These are phyloP conservation scores for Panthera tigris DNA, from an alignment of 2,113 vertebrate species.

Conservation along the genomic window DNA sequence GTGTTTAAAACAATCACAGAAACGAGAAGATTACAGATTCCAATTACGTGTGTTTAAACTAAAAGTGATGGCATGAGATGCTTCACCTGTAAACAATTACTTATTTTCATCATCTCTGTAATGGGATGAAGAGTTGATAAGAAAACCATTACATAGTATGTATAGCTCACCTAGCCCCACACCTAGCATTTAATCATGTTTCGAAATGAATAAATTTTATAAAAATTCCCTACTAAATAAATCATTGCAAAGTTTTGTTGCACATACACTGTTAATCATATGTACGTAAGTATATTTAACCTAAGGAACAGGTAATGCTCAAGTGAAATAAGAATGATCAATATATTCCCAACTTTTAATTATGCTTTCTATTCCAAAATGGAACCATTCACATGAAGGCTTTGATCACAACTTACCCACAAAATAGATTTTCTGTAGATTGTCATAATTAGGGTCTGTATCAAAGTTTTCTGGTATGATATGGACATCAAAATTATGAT, in stretches of 20 bases:
- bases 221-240: background rate
- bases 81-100: background rate
- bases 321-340: background rate
- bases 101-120: conserved; percentile 20
- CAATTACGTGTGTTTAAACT: background rate
- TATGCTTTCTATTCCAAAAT: background rate
- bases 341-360: background rate
- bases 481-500: conserved; percentile 5
- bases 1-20: background rate
- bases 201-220: background rate
- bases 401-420: background rate
- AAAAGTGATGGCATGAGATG: background rate
- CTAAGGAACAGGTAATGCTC: background rate
- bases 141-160: background rate
- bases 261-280: background rate
- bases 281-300: background rate
- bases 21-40: background rate
- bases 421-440: background rate
- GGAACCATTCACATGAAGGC: background rate
- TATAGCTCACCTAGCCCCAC: background rate
- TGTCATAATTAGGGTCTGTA: background rate
- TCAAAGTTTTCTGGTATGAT: background rate
- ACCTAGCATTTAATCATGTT: conserved; percentile 17
- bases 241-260: background rate
- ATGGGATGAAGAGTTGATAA: background rate